Percentiles rank a stretch among this genome's conserved stretches.
phyloP scores from a whole-genome alignment of 2,113 vertebrate species.

The Aegotheles bennettii region DNA sequence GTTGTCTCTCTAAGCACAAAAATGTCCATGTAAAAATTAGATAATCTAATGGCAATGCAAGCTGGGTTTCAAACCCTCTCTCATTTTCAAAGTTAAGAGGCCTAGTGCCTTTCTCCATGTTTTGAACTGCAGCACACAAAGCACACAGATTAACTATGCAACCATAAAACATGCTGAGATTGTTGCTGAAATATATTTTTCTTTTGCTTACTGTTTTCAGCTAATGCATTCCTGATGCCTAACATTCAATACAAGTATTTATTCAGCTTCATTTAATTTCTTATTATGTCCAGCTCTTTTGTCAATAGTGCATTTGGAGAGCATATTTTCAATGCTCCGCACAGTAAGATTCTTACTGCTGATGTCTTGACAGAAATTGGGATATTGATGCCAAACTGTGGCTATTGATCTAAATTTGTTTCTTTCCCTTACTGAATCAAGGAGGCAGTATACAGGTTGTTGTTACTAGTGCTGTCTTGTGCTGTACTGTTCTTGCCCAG shows the following conservation, averaged over 20 bases:
- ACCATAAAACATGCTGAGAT: neutral
- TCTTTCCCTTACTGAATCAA: slow-evolving; percentile 16
- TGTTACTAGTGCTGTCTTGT: neutral
- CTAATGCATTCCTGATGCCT: slow-evolving; percentile 29
- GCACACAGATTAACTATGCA: neutral
- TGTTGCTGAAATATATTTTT: neutral
- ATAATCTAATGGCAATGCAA: neutral
- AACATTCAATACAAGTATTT: slow-evolving; percentile 39
- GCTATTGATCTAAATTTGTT: slow-evolving; percentile 64
- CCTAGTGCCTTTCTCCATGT: neutral
- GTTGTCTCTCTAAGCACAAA: neutral
- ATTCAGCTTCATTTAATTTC: slow-evolving; percentile 74
- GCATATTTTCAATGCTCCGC: slow-evolving; percentile 26
- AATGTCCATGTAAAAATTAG: neutral
- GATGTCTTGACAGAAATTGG: slow-evolving; percentile 55
- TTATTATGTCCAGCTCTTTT: slow-evolving; percentile 54
- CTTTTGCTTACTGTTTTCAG: slow-evolving; percentile 48
- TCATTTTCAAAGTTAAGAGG: neutral
- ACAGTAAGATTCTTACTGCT: slow-evolving; percentile 31
- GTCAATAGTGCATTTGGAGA: slow-evolving; percentile 66
- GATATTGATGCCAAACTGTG: slow-evolving; percentile 58
- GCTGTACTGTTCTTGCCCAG: neutral
- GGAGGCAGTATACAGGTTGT: neutral
- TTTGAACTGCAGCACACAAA: neutral
- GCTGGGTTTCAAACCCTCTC: accelerated